Conservation (phyloP, 2,113 vertebrate species). For the Eolophus roseicapilla region DNA sequence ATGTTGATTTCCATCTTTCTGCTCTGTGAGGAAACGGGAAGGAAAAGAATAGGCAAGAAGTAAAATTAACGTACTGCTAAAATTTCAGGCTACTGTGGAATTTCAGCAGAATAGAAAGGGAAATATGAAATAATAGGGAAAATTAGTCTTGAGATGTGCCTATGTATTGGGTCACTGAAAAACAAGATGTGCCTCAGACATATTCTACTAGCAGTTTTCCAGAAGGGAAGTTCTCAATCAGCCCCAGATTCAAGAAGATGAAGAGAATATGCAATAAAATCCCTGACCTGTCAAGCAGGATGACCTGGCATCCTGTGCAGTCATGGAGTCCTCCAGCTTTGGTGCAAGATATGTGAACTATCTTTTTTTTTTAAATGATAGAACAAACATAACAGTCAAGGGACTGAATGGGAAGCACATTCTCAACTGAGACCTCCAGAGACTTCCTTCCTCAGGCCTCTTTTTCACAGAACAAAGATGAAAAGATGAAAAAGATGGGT, state of each 20-base stretch:
- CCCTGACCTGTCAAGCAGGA: background rate
- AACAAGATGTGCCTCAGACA: background rate
- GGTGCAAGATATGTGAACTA: accelerated
- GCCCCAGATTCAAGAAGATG: background rate
- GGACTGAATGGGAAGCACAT: background rate
- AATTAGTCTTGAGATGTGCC: background rate
- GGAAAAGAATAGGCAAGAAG: background rate
- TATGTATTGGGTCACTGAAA: background rate
- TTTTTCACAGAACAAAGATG: background rate
- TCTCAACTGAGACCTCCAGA: background rate
- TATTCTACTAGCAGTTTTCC: background rate
- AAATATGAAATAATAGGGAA: background rate
- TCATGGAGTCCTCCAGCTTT: background rate
- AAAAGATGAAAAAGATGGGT: background rate
- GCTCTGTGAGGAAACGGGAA: background rate
- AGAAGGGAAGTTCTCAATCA: background rate
- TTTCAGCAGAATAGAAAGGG: background rate
- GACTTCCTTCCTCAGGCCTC: background rate
- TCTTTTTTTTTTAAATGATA: background rate
- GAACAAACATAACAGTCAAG: accelerated
- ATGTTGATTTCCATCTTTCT: background rate
- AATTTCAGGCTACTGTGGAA: background rate
- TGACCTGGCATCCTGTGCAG: background rate
- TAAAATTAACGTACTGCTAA: background rate
- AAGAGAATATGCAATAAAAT: background rate